These are phyloP conservation scores for Mugil cephalus DNA, from an alignment of 2,113 vertebrate genomes.

Conservation along the genomic window DNA sequence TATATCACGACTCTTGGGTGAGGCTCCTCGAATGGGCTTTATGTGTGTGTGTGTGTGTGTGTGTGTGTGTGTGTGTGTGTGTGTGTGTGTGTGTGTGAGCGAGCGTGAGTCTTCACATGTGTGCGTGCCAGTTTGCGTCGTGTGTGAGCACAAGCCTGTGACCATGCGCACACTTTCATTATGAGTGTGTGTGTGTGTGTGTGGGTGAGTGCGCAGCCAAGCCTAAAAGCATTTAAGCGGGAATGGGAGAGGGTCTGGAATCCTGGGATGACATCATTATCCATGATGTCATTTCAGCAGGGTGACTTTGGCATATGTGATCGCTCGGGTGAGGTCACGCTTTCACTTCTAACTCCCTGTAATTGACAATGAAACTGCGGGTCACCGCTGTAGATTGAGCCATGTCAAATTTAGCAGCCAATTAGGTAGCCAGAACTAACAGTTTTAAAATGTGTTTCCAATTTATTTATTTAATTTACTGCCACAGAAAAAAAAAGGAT, in stretches of 20 bases:
- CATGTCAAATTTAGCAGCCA: slow-evolving; percentile 49
- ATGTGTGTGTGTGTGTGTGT: slow-evolving; percentile 36
- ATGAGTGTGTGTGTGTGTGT: slow-evolving; percentile 32
- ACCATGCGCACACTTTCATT: too few relatives aligned
- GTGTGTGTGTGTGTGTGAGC: slow-evolving; percentile 27
- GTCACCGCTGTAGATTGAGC: slow-evolving; percentile 56
- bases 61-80: slow-evolving; percentile 23
- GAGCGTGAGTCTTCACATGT: too few relatives aligned
- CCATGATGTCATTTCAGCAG: slow-evolving; percentile 85
- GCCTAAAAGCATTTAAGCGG: slow-evolving; percentile 81
- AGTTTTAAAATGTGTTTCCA: slow-evolving; percentile 15
- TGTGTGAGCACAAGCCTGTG: slow-evolving; percentile 9
- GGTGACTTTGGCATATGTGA: slow-evolving; percentile 84
- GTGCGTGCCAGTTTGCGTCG: slow-evolving; percentile 15
- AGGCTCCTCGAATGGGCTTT: slow-evolving; percentile 65
- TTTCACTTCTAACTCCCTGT: slow-evolving; percentile 71
- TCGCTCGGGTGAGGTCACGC: slow-evolving; percentile 78
- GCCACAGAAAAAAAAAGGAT: neutral
- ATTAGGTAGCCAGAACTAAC: slow-evolving; percentile 41
- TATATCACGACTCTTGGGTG: slow-evolving; percentile 77
- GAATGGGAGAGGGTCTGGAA: slow-evolving; percentile 81
- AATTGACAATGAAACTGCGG: slow-evolving; percentile 71
- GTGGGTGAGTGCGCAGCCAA: slow-evolving; percentile 56
- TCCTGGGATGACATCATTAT: slow-evolving; percentile 83
- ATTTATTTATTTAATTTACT: slow-evolving; percentile 20